Percentiles rank a stretch among this genome's conserved stretches.
Conservation (phyloP, 1,140 invertebrate species). For the Hylaeus volcanicus region DNA sequence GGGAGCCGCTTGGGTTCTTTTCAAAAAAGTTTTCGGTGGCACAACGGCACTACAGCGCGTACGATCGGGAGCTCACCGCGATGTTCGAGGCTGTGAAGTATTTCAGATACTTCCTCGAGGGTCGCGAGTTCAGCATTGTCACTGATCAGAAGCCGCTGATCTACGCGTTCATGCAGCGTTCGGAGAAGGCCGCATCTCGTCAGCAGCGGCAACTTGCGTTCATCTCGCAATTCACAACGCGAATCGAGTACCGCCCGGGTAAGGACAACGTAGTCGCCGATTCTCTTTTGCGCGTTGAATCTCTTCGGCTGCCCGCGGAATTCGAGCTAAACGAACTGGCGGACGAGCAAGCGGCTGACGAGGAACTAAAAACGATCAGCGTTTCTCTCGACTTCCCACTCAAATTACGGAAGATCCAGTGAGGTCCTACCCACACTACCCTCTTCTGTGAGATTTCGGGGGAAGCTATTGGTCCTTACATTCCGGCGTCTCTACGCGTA, state of each 20-base stretch:
- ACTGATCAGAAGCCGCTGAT: not conserved
- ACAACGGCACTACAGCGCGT: not conserved
- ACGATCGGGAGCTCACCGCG: not conserved
- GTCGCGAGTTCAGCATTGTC: not conserved
- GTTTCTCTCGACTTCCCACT: not conserved
- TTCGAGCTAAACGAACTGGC: not conserved
- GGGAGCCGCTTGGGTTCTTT: slow-evolving; percentile 1
- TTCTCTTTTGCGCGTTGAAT: not conserved
- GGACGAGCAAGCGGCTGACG: not conserved
- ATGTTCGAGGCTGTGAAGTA: not conserved
- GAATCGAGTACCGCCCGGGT: not conserved
- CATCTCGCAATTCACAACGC: not conserved
- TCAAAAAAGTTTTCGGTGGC: not conserved
- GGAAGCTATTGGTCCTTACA: not conserved
- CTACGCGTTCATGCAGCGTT: too few species aligned
- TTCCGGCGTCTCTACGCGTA: not conserved
- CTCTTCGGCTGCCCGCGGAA: not conserved
- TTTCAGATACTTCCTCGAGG: not conserved
- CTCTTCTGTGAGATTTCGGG: not conserved
- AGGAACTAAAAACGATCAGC: not conserved
- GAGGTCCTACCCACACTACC: not conserved
- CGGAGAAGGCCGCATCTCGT: too few species aligned
- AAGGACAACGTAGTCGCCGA: not conserved
- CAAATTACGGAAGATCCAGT: too few species aligned
- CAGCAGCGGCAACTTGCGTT: too few species aligned